Evolutionary conservation across 2,888 invertebrate genomes (phyloP), one percentile per base, ranked within the genome.

Genomic region (Tetanocera ferruginea): DNA sequence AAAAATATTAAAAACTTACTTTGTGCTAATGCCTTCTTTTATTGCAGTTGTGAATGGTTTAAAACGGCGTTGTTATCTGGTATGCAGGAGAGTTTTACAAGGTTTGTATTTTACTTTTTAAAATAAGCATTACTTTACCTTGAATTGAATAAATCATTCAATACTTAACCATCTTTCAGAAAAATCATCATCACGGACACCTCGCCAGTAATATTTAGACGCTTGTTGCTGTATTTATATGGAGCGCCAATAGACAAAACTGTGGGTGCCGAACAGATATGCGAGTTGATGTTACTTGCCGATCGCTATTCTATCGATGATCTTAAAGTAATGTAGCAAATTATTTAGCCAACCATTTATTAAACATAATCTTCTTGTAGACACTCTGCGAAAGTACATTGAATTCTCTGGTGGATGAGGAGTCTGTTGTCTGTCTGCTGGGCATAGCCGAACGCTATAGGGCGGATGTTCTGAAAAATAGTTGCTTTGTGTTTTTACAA

Each of bases 1-100:
- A n/a, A n/a, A n/a, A n/a, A n/a, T n/a, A n/a, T n/a, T n/a, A n/a
- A n/a, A n/a, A n/a, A n/a, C n/a, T n/a, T n/a, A n/a, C n/a, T n/a
- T n/a, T n/a, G n/a, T n/a, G n/a, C n/a, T 9, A 51, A 51, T 28
- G 9, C 25, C 34, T 6, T 60, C 57, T 57, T 25, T 25, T 14
- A 3, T 76, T 77, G 17, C 23, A 89, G 93, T 74, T 94, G 94
- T 88, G 93, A 93, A 86, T 94, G 94, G 94, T 94, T 94, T 85
- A 90, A 93, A 69, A 90, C 93, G 82, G 94, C 94, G 1, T 87
- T 94, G 19, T 90, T 93, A 64, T 93, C 93, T 70, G 94, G 94
- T 71, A 94, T 94, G 94, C 91, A 92, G 83, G 94, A 94, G 88
- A 92, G 93, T 31, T 93, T 94, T 81, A 92, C 93, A 85, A 93